Base-by-base conservation (phyloP, 2,888 invertebrate species). In the Sarcophaga subvicina region DNA sequence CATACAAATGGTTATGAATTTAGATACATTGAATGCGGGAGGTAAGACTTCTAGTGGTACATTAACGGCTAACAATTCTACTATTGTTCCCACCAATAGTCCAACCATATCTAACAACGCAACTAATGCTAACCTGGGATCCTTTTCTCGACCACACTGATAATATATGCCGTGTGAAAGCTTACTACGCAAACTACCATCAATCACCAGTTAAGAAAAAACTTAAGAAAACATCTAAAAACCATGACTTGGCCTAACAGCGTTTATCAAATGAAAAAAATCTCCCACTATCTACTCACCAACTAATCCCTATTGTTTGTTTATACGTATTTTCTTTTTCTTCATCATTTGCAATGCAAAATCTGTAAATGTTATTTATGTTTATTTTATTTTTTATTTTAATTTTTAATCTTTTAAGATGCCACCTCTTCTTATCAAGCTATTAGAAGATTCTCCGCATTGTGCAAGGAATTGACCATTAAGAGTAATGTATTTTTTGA, bases 401-500 rank as follows among this genome's bases (percentile, higher is more conserved):
- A n/a, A 76, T 79, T 80, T 14, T 27, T 27, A 27, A 72, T n/a
- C 73, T 73, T 79, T 69, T 22, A 85, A 88, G 89, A 88, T 78
- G 73, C 77, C n/a, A 82, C 88, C 71, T 84, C 89, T 88, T 92
- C 89, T 88, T 92, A 91, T 89, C 91, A 90, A 83, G 92, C 93
- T 86, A 93, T 93, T 87, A 90, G 93, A 77, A 91, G 93, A 72
- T 93, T 93, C 88, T 93, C 93, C 37, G 92, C 92, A 71, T 90
- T 93, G 69, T 93, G 93, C 90, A 93, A 93, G 90, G 93, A 93
- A 88, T 90, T 93, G 80, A 91, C 91, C 63, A 92, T 91, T 88
- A 92, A 92, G 86, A 91, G 91, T 83, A 93, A 93, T 88, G 89
- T 93, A 76, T 93, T 93, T 89, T 93, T 93, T 85, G 93, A 92